Percentiles rank a stretch among this genome's conserved stretches.
Evolutionary conservation across 2,113 vertebrate species (phyloP).

Genomic region (Rynchops niger): DNA sequence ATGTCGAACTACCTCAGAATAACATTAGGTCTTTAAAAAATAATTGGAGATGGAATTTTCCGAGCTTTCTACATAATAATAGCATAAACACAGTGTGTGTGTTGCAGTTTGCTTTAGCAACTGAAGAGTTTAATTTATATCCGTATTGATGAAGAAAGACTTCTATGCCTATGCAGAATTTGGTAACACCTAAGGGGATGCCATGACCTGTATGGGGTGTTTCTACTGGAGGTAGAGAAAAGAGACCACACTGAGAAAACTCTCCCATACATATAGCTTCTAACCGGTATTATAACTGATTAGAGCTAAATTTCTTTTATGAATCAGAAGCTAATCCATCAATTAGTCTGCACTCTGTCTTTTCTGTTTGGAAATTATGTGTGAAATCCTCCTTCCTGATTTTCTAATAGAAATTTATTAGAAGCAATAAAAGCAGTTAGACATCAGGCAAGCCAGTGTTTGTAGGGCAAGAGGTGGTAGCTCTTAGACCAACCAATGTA

Average conservation of each 20-base stretch:
- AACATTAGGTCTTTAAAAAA: not conserved
- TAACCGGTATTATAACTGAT: not conserved
- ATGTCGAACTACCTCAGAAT: not conserved
- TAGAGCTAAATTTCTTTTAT: not conserved
- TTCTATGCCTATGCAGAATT: not conserved
- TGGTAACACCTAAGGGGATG: not conserved
- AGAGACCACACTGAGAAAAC: not conserved
- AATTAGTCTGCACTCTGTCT: not conserved
- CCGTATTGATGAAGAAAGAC: not conserved
- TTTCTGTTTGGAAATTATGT: not conserved
- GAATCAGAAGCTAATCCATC: not conserved
- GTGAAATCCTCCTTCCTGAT: not conserved
- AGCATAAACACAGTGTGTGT: not conserved
- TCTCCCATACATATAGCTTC: not conserved
- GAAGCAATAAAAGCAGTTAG: not conserved
- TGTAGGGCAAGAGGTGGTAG: not conserved
- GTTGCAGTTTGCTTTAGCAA: not conserved
- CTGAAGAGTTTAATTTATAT: not conserved
- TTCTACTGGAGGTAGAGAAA: not conserved
- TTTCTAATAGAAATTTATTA: not conserved
- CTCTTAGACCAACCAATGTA: not conserved
- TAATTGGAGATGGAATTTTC: not conserved
- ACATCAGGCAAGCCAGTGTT: not conserved
- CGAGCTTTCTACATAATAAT: not conserved
- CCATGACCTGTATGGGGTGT: not conserved